Percentiles rank a stretch among this genome's conserved stretches.
These are phyloP conservation scores for Proisotoma minuta DNA, from an alignment of 2,888 invertebrate species.

Conservation along the genomic window DNA sequence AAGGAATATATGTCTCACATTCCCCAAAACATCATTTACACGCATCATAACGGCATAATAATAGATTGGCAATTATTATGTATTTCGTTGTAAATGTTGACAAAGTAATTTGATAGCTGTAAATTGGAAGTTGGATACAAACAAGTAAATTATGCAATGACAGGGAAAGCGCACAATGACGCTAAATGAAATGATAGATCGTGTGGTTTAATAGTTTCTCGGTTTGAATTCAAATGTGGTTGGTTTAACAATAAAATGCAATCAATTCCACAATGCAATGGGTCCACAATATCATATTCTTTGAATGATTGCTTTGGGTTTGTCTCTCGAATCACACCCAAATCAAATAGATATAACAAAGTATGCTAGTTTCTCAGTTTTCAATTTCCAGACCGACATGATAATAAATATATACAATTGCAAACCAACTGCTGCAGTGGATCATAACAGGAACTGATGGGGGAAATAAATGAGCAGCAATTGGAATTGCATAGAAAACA, in stretches of 20 bases:
- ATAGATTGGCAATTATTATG: too few species aligned
- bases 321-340: too few species aligned
- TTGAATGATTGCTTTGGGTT: background rate
- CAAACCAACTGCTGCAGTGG: too few species aligned
- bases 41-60: too few species aligned
- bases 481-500: background rate
- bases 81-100: too few species aligned
- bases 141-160: slow-evolving; percentile 4
- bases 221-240: background rate
- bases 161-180: too few species aligned
- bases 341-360: too few species aligned
- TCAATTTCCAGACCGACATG: background rate
- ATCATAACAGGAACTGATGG: too few species aligned
- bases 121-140: background rate
- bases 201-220: background rate
- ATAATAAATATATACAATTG: background rate
- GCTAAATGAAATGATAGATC: too few species aligned
- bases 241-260: slow-evolving; percentile 1
- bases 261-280: background rate
- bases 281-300: background rate
- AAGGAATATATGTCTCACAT: too few species aligned
- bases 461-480: background rate
- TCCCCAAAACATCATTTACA: too few species aligned
- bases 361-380: background rate
- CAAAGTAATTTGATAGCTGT: too few species aligned